Evolutionary conservation across 2,888 invertebrate genomes (phyloP), one percentile per base, ranked within the genome.

Genomic region (Ametastegia equiseti): DNA sequence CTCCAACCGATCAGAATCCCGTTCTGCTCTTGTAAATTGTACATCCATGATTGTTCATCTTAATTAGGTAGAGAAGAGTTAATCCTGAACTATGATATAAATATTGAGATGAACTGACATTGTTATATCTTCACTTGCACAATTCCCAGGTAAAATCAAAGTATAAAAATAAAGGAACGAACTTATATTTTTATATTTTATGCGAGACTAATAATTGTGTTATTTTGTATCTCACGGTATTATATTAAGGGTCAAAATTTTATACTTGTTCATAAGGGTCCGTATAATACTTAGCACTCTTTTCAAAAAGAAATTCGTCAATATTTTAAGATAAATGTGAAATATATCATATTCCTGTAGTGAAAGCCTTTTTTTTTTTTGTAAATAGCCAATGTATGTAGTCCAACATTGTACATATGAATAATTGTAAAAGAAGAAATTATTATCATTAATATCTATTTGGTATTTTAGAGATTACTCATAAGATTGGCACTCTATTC

Each of bases 351-450:
- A 63, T 39, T 57, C 30, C 60, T 33, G n/a, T 54, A 50, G 19
- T 54, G 23, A 33, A 36, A 36, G 54, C 30, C 19, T 30, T 60
- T 60, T 42, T 5, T 9, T 45, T 27, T 39, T 60, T 75, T 78
- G 78, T 78, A 78, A 57, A 78, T 78, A 78, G 19, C 23, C 42
- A 39, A 57, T 73, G 73, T 36, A 60, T 60, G 30, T 57, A 77
- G 39, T 57, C 19, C 27, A 63, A 78, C 27, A 63, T 78, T 78
- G 63, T 78, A 78, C 39, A 63, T 60, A 60, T 54, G 11, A 42
- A 63, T 42, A 39, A 13, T 23, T 42, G 60, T 78, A 19, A 60
- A 42, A 9, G 39, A 19, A 67, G 23, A 39, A 36, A 13, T 23
- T 67, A 36, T 67, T 39, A 65, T 65, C 42, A 42, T 9, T 2